Evolutionary conservation across 2,888 invertebrate genomes (phyloP).

Genomic region (Hydraecia micacea): DNA sequence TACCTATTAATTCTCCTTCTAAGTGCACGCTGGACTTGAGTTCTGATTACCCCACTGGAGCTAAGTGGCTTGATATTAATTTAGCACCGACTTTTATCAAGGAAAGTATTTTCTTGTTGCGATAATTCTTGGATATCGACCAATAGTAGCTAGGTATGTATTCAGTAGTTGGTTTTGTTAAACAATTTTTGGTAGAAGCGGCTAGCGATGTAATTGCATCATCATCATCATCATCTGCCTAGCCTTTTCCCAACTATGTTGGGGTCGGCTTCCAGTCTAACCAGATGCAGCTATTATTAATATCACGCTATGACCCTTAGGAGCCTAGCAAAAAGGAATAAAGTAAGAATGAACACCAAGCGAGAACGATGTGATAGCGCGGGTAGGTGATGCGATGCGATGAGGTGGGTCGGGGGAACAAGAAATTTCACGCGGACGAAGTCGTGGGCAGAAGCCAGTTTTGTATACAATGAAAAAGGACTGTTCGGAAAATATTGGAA

Average conservation of each 20-base stretch:
- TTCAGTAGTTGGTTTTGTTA: not conserved
- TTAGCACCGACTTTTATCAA: constrained; percentile 54
- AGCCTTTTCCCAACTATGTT: no score
- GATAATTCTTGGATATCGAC: not conserved
- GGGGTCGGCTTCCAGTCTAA: no score
- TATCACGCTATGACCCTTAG: not conserved
- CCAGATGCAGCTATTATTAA: not conserved
- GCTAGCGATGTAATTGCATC: not conserved
- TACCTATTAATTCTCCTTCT: constrained; percentile 68
- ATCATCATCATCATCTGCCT: no score
- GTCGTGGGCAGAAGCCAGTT: not conserved
- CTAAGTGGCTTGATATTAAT: constrained; percentile 63
- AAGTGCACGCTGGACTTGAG: constrained; percentile 62
- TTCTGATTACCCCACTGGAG: constrained; percentile 57
- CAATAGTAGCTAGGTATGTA: not conserved
- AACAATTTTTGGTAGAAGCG: not conserved
- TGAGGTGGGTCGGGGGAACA: no score
- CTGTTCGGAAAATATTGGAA: not conserved
- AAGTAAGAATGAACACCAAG: not conserved
- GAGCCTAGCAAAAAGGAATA: not conserved
- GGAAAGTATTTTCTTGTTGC: constrained; percentile 13
- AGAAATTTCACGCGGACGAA: not conserved
- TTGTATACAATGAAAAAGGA: not conserved
- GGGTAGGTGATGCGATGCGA: not conserved
- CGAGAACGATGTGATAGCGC: not conserved